Conservation (phyloP, 2,888 invertebrate species). For the Cryptocephalus primarius region DNA sequence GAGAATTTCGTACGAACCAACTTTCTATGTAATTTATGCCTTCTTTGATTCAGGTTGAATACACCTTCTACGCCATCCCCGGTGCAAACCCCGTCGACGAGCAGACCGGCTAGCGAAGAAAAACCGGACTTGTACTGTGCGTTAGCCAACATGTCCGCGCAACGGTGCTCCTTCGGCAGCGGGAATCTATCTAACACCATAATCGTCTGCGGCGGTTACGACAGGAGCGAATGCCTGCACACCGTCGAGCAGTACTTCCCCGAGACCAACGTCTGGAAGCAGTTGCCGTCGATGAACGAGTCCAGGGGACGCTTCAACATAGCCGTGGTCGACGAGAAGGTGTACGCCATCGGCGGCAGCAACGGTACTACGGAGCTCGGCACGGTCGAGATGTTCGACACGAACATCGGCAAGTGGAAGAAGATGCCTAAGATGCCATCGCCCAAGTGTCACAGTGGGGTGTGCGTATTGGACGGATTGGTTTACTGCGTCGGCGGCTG, state of each 20-base stretch:
- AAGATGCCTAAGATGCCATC: conserved; percentile 44
- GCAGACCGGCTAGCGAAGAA: conserved; percentile 36
- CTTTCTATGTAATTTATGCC: no score
- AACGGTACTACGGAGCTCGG: conserved; percentile 74
- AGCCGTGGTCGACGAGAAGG: conserved; percentile 52
- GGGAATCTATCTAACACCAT: conserved; percentile 59
- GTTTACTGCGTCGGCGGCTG: conserved; percentile 75
- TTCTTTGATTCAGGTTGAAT: conserved; percentile 28
- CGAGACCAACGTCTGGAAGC: conserved; percentile 55
- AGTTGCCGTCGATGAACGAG: conserved; percentile 58
- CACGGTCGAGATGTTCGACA: conserved; percentile 53
- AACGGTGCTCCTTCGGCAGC: conserved; percentile 67
- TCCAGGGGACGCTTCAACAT: conserved; percentile 72
- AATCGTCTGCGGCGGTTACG: conserved; percentile 75
- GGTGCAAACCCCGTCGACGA: conserved; percentile 32
- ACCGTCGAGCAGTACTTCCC: conserved; percentile 67
- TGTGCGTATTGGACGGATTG: conserved; percentile 50
- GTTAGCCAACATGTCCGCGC: conserved; percentile 50
- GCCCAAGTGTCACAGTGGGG: conserved; percentile 59
- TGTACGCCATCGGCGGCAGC: conserved; percentile 75
- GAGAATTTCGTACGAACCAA: no score
- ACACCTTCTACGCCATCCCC: conserved; percentile 37
- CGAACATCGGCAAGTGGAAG: conserved; percentile 32
- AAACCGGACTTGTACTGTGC: conserved; percentile 48
- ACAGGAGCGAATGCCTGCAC: conserved; percentile 71